Evolutionary conservation across 2,113 vertebrate species (phyloP), one percentile per base, ranked within the genome.

Genomic region (Pangasianodon hypophthalmus): DNA sequence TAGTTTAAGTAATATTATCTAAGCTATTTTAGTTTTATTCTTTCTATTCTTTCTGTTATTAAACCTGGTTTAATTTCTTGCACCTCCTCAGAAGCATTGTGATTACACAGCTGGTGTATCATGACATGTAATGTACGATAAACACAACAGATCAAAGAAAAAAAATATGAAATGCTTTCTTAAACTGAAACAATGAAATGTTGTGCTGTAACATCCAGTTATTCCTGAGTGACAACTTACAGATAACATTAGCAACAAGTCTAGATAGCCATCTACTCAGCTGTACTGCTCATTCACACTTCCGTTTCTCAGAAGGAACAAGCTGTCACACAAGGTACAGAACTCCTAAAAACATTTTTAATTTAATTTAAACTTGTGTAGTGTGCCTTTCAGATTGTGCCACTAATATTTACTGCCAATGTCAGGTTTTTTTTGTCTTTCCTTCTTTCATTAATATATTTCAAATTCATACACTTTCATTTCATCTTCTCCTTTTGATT

Each of bases 381-480:
- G n/a, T 10, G 29, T 7, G 1, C 2, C 32, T 73, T 73, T 73
- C 32, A 41, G 5, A 32, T 32, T 6, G 62, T 19, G 50, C 50
- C 50, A 52, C 56, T 32, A 11, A n/a, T n/a, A 56, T 32, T 18
- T 71, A 32, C n/a, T 37, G 13, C 2, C 24, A 1, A 11, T 14
- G n/a, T 32, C 11, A 10, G 10, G 21, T 62, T n/a, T 29, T 67
- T n/a, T 29, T 67, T n/a, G 11, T 69, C 11, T 69, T n/a, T 29
- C 32, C 8, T 32, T 16, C 14, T 37, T 71, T 32, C 13, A 71
- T 18, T 71, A 37, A 6, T 18, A 29, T 64, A 64, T 29, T 29
- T 64, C 8, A 29, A 64, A 64, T 29, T 90, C 81, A 90, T 91
- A 1, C 67, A 69, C 64, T 69, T 69, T n/a, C 29, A 32, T 13